Conservation (phyloP, 1,140 invertebrate genomes). For the Zophobas morio region DNA sequence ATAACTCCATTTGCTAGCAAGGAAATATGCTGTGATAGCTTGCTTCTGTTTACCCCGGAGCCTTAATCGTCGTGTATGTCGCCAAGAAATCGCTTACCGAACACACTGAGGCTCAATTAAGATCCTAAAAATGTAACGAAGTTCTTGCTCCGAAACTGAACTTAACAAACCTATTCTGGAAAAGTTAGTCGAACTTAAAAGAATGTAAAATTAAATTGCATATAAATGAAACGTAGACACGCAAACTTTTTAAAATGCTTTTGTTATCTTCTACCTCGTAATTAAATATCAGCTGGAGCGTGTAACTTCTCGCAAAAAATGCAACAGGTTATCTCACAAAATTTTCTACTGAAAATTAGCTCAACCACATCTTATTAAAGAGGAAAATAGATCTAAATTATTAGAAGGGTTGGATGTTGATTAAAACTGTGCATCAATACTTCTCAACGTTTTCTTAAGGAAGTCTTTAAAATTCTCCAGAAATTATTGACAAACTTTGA, state of each 20-base stretch:
- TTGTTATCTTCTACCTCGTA: constrained; percentile 15
- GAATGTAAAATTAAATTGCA: constrained; percentile 3
- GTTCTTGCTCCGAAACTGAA: background rate
- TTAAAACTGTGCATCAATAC: constrained; percentile 21
- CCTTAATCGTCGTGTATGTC: constrained; percentile 37
- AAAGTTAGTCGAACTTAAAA: background rate
- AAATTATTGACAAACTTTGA: constrained; percentile 40
- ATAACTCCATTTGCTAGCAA: constrained; percentile 45
- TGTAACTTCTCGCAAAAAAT: constrained; percentile 11
- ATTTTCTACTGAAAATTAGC: constrained; percentile 3
- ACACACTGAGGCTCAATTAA: constrained; percentile 13
- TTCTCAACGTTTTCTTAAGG: constrained; percentile 13
- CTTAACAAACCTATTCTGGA: background rate
- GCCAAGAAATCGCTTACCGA: constrained; percentile 40
- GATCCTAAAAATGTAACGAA: background rate
- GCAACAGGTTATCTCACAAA: constrained; percentile 27
- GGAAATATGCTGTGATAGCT: constrained; percentile 47
- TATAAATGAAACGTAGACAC: background rate
- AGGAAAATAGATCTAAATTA: background rate
- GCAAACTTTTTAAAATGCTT: constrained; percentile 8
- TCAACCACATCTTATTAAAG: background rate
- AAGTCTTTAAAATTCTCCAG: constrained; percentile 39
- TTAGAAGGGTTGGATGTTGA: constrained; percentile 4
- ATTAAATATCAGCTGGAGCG: constrained; percentile 24
- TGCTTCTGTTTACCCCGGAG: constrained; percentile 42